phyloP scores from a whole-genome alignment of 2,113 vertebrate genomes.

The Entomyzon cyanotis region DNA sequence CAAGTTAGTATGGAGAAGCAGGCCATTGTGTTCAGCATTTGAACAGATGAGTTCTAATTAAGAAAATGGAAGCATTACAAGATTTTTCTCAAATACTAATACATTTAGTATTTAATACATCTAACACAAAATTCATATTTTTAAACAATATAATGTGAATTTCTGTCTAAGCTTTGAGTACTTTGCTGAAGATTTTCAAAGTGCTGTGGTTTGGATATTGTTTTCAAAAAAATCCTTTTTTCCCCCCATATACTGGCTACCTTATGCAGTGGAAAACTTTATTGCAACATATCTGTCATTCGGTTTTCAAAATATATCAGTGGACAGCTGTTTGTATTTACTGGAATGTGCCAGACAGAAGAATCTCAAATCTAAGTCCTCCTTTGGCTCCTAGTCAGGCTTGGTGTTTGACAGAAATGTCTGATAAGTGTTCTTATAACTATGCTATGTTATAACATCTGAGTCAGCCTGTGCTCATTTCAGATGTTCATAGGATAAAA shows the following conservation, averaged over 20 bases:
- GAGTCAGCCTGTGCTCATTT: background rate
- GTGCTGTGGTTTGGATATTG: background rate
- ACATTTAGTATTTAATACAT: background rate
- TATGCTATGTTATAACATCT: background rate
- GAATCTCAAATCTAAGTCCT: slow-evolving; percentile 23
- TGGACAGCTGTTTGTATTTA: slow-evolving; percentile 34
- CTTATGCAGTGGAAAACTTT: background rate
- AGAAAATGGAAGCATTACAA: background rate
- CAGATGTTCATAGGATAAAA: background rate
- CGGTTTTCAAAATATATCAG: background rate
- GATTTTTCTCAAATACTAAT: background rate
- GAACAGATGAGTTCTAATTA: background rate
- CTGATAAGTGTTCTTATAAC: background rate
- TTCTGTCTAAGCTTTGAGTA: background rate
- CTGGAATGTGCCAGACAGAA: background rate
- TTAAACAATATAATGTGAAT: background rate
- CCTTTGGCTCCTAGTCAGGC: slow-evolving; percentile 1
- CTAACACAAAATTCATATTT: background rate
- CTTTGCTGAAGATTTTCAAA: background rate
- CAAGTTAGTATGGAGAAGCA: background rate
- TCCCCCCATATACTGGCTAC: background rate
- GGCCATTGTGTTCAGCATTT: background rate
- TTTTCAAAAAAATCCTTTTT: background rate
- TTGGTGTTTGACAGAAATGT: background rate
- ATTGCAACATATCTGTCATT: background rate